Conservation (phyloP, 1,140 invertebrate species). For the Augochlora pura region DNA sequence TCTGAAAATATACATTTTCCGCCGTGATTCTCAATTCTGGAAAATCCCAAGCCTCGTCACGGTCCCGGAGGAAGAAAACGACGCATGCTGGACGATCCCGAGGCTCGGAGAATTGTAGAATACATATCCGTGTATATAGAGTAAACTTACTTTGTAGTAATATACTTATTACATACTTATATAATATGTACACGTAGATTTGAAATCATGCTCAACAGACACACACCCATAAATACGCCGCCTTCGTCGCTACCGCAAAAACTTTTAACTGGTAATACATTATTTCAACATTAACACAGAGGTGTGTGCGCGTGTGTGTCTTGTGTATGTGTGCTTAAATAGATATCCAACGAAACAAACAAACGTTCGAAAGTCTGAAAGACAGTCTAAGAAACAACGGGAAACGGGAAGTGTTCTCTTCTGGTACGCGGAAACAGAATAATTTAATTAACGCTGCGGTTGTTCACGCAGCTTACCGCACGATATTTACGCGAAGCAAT, state of each 20-base stretch:
- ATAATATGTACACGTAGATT: constrained; percentile 13
- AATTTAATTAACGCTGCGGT: too few species aligned
- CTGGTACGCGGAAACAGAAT: too few species aligned
- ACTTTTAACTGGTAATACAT: constrained; percentile 17
- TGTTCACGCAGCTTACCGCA: too few species aligned
- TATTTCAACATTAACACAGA: constrained; percentile 10
- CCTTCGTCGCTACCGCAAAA: constrained; percentile 22
- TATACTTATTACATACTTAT: too few species aligned
- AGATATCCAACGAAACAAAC: too few species aligned
- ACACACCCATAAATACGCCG: neutral
- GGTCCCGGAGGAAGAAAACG: constrained; percentile 1
- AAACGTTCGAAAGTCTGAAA: too few species aligned
- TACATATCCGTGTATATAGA: neutral
- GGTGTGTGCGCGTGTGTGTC: neutral
- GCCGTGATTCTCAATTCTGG: constrained; percentile 23
- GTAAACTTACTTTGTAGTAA: neutral
- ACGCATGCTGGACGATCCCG: neutral
- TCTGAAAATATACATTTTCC: constrained; percentile 43
- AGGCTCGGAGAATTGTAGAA: constrained; percentile 10
- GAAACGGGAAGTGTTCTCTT: too few species aligned
- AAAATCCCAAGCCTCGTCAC: constrained; percentile 8
- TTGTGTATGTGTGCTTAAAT: too few species aligned
- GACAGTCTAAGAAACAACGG: too few species aligned
- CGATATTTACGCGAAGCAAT: too few species aligned
- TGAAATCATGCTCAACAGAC: constrained; percentile 19